A percentile compares a stretch with the other conserved stretches of the same genome.
Evolutionary conservation across 1,140 invertebrate species (phyloP).

Genomic region (Himalopsyche phryganea): DNA sequence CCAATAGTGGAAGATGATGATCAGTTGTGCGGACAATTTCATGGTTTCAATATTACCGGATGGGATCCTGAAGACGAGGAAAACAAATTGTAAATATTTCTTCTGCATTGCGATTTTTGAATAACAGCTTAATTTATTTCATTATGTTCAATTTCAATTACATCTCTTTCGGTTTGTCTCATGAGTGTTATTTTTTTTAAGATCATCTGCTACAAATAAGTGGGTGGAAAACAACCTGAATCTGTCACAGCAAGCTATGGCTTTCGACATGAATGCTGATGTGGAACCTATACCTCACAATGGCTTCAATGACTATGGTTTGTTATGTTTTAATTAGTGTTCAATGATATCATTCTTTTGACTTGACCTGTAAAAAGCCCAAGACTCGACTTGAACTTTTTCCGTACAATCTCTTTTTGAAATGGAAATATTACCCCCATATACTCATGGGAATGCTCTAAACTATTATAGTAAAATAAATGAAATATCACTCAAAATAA

Average conservation of each 20-base stretch:
- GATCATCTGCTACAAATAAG: conserved; percentile 35
- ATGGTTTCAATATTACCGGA: conserved; percentile 49
- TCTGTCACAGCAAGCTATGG: conserved; percentile 49
- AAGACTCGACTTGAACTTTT: too few relatives aligned
- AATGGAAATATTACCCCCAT: too few relatives aligned
- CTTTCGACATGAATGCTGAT: conserved; percentile 51
- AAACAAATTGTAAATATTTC: conserved; percentile 36
- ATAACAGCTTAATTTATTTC: too few relatives aligned
- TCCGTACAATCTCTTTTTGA: too few relatives aligned
- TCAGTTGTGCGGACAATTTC: conserved; percentile 48
- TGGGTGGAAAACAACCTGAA: conserved; percentile 50
- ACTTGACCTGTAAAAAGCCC: too few relatives aligned
- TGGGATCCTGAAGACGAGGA: conserved; percentile 56
- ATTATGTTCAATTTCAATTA: too few relatives aligned
- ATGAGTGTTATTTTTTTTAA: background rate
- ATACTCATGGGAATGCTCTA: too few relatives aligned
- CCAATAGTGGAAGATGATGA: conserved; percentile 40
- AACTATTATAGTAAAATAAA: too few relatives aligned
- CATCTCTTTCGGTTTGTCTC: too few relatives aligned
- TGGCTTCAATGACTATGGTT: conserved; percentile 22
- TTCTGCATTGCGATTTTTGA: background rate
- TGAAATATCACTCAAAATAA: too few relatives aligned
- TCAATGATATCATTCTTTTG: too few relatives aligned
- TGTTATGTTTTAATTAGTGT: conserved; percentile 1
- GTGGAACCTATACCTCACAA: conserved; percentile 53